Percentiles rank a stretch among this genome's conserved stretches.
phyloP scores from a whole-genome alignment of 2,797 vertebrate species.

The Gymnothorax reevesii region DNA sequence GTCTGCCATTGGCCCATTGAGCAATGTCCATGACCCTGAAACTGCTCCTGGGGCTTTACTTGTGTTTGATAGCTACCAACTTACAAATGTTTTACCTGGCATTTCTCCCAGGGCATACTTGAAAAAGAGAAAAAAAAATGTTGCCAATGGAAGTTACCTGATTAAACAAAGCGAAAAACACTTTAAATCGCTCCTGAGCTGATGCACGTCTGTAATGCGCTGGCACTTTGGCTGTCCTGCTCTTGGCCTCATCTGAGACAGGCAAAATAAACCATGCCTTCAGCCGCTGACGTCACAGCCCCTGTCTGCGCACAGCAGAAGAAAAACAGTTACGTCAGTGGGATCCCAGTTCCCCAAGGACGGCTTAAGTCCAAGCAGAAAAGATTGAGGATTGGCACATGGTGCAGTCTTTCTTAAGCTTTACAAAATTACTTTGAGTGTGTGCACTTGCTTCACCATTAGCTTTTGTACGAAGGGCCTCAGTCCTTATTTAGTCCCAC shows the following conservation, averaged over 20 bases:
- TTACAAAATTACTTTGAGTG: constrained; percentile 24
- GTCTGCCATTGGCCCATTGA: no score
- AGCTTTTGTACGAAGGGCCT: no score
- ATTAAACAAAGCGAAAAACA: not conserved
- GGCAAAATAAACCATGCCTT: constrained; percentile 30
- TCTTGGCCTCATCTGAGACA: constrained; percentile 32
- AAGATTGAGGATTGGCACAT: constrained; percentile 24
- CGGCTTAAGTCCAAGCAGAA: not conserved
- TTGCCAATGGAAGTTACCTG: no score
- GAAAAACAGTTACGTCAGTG: constrained; percentile 54
- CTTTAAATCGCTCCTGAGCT: not conserved
- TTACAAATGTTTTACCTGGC: no score
- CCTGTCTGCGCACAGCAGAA: constrained; percentile 37
- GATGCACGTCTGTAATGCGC: not conserved
- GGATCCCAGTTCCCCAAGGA: constrained; percentile 17
- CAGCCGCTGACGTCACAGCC: constrained; percentile 58
- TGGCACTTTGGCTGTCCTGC: constrained; percentile 5
- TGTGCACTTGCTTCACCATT: not conserved
- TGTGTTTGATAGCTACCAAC: no score
- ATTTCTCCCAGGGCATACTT: not conserved
- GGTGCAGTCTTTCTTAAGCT: constrained; percentile 45
- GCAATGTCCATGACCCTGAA: no score
- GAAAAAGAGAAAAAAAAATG: constrained; percentile 7
- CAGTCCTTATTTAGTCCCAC: not conserved
- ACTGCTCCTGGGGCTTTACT: no score